Evolutionary conservation across 2,888 invertebrate species (phyloP).

Genomic region (Sarcophaga carnaria): DNA sequence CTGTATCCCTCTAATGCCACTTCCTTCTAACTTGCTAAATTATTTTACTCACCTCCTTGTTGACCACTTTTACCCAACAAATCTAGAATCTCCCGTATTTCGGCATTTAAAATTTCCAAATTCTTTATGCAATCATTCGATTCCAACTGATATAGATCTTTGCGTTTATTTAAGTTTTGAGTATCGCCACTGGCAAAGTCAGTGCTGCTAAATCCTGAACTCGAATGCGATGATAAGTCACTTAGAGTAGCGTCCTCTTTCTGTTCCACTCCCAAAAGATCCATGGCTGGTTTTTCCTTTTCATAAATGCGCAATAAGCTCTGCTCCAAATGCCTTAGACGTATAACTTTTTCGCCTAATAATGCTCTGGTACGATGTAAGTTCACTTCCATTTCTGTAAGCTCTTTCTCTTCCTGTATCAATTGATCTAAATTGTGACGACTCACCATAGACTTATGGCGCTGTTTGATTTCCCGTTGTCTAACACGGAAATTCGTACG

Average conservation of each 20-base stretch:
- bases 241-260: conserved; percentile 86
- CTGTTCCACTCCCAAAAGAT: conserved; percentile 77
- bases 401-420: conserved; percentile 89
- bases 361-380: conserved; percentile 90
- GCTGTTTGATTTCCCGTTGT: conserved; percentile 84
- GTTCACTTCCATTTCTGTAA: conserved; percentile 92
- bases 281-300: conserved; percentile 79
- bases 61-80: conserved; percentile 85
- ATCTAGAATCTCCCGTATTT: conserved; percentile 88
- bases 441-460: conserved; percentile 77
- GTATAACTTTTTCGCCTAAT: conserved; percentile 91
- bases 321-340: conserved; percentile 90
- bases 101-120: conserved; percentile 87
- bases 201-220: conserved; percentile 85
- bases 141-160: conserved; percentile 83
- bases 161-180: conserved; percentile 78
- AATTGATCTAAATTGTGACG: conserved; percentile 79
- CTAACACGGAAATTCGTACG: conserved; percentile 86
- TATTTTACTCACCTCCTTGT: conserved; percentile 72
- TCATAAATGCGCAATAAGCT: conserved; percentile 85
- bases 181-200: conserved; percentile 84
- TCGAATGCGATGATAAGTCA: conserved; percentile 85
- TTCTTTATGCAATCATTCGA: conserved; percentile 87
- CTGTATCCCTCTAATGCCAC: neutral
- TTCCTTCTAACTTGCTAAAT: neutral